Percentiles rank a stretch among this genome's conserved stretches.
Conservation (phyloP, 1,140 invertebrate species). For the Calycopis cecrops region DNA sequence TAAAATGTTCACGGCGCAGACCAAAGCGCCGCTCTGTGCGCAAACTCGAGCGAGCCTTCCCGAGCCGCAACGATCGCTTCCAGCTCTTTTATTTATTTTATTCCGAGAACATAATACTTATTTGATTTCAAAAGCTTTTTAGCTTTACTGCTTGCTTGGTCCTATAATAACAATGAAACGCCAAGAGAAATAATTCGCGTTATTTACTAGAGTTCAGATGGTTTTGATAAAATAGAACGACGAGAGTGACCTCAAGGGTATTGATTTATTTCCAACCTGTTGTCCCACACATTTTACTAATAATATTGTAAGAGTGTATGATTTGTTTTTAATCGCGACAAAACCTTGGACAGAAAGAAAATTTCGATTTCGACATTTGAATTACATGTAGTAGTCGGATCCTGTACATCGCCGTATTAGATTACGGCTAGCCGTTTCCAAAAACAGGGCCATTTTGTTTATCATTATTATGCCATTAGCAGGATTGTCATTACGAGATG, state of each 20-base stretch:
- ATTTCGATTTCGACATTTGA: no score
- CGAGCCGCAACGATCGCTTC: conserved; percentile 19
- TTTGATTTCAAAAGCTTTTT: conserved; percentile 27
- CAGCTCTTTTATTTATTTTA: conserved; percentile 13
- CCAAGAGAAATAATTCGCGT: neutral
- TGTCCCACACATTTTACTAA: neutral
- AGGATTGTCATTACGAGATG: no score
- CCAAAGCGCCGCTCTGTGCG: conserved; percentile 36
- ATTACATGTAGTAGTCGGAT: no score
- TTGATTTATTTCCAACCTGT: conserved; percentile 9
- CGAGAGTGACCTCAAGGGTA: neutral
- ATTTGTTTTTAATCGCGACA: no score
- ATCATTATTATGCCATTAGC: no score
- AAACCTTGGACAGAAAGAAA: no score
- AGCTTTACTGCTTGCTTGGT: conserved; percentile 20
- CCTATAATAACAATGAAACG: conserved; percentile 2
- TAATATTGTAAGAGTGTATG: no score
- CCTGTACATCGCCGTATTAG: no score
- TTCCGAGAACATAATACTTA: conserved; percentile 13
- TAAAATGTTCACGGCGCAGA: conserved; percentile 50
- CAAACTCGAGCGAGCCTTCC: conserved; percentile 36
- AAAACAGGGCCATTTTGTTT: no score
- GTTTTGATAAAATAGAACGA: neutral
- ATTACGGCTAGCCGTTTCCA: no score
- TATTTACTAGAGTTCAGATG: neutral